A percentile compares a stretch with the other conserved stretches of the same genome.
phyloP scores from a whole-genome alignment of 1,140 invertebrate genomes.

The Cardiocondyla obscurior region DNA sequence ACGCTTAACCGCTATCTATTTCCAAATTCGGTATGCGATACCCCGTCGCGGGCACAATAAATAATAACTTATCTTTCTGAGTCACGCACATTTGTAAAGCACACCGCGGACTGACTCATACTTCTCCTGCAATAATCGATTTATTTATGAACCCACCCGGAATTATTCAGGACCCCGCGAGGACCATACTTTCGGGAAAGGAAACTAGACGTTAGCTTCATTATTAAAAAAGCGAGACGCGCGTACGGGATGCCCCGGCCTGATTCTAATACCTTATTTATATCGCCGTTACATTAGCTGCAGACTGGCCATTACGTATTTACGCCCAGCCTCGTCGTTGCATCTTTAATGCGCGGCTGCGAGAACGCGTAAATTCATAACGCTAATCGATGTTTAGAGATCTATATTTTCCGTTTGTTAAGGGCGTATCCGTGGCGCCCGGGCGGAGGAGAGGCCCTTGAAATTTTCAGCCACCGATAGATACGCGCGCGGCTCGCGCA shows the following conservation, averaged over 20 bases:
- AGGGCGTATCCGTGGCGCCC: background rate
- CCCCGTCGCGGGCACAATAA: background rate
- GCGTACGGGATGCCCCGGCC: constrained; percentile 10
- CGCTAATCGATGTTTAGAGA: constrained; percentile 42
- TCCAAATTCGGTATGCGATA: background rate
- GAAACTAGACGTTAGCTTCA: constrained; percentile 36
- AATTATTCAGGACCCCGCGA: constrained; percentile 30
- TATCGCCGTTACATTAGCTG: constrained; percentile 40
- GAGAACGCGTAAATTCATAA: constrained; percentile 19
- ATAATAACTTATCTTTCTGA: background rate
- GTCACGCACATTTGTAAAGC: background rate
- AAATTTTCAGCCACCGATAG: background rate
- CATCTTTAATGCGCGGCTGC: constrained; percentile 23
- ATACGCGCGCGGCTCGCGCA: background rate
- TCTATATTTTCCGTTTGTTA: constrained; percentile 27
- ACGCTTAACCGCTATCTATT: background rate
- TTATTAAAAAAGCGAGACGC: constrained; percentile 47
- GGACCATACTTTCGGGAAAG: constrained; percentile 34
- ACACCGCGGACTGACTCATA: background rate
- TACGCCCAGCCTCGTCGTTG: constrained; percentile 5
- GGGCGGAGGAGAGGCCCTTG: background rate
- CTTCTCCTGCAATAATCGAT: background rate
- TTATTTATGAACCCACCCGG: constrained; percentile 23
- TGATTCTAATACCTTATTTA: constrained; percentile 42
- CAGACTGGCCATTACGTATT: constrained; percentile 25